Conservation (phyloP, 2,888 invertebrate species). For the Cactoblastis cactorum region DNA sequence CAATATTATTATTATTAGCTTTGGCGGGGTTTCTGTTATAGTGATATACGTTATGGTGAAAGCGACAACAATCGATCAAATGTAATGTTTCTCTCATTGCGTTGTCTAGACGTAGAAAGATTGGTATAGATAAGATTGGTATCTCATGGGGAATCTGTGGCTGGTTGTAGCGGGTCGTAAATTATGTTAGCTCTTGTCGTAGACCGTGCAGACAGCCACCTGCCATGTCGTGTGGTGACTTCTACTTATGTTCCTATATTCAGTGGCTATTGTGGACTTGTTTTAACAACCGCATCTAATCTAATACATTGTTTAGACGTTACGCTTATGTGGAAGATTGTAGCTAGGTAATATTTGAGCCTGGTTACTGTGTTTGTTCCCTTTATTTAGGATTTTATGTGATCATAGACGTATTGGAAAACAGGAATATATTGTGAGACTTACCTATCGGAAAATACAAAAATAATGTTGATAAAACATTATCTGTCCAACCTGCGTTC, state of each 20-base stretch:
- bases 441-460: too few relatives aligned
- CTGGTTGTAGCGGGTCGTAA: constrained; percentile 66
- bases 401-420: background rate
- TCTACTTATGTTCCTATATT: background rate
- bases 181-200: constrained; percentile 57
- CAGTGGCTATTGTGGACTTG: constrained; percentile 41
- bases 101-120: constrained; percentile 60
- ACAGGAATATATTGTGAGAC: too few relatives aligned
- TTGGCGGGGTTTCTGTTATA: background rate
- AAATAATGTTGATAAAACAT: too few relatives aligned
- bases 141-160: constrained; percentile 56
- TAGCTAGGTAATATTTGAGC: background rate
- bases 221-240: constrained; percentile 23
- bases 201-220: constrained; percentile 54
- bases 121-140: constrained; percentile 39
- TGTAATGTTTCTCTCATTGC: constrained; percentile 17
- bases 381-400: background rate
- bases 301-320: constrained; percentile 3
- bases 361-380: background rate
- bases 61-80: constrained; percentile 3
- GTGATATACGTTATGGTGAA: background rate
- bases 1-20: background rate
- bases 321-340: constrained; percentile 5
- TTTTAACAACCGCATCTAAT: constrained; percentile 24
- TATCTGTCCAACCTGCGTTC: too few relatives aligned